phyloP scores from a whole-genome alignment of 1,140 invertebrate genomes.

The Zaprionus inermis region DNA sequence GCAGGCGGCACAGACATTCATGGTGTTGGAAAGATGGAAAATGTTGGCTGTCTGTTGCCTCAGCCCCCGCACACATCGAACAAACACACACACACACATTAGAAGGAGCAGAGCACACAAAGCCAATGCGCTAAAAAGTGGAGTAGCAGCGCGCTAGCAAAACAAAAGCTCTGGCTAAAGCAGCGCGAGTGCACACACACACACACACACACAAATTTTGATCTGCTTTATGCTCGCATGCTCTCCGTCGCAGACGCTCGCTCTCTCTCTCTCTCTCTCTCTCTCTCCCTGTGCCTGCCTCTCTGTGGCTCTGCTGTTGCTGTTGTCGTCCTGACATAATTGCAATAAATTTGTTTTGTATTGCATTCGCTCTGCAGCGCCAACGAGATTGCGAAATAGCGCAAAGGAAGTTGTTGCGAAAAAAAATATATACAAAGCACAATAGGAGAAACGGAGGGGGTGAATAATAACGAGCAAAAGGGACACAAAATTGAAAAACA shows the following conservation, averaged over 20 bases:
- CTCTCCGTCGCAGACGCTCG: neutral
- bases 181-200: constrained; percentile 1
- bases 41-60: constrained; percentile 26
- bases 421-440: constrained; percentile 20
- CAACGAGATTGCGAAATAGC: constrained; percentile 51
- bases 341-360: constrained; percentile 67
- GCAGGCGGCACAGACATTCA: neutral
- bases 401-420: constrained; percentile 53
- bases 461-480: constrained; percentile 28
- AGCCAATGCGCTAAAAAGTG: constrained; percentile 51
- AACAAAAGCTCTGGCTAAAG: constrained; percentile 50
- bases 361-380: constrained; percentile 23
- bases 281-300: neutral
- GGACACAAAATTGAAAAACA: constrained; percentile 21
- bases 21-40: constrained; percentile 53
- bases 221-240: constrained; percentile 20
- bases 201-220: constrained; percentile 16
- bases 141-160: constrained; percentile 54
- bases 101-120: constrained; percentile 5
- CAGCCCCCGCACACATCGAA: neutral
- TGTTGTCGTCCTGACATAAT: constrained; percentile 54
- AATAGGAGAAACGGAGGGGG: neutral
- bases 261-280: neutral
- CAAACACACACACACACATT: constrained; percentile 7
- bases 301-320: constrained; percentile 26